Evolutionary conservation across 2,797 vertebrate species (phyloP), one percentile per base, ranked within the genome.

Genomic region (Pseudomugil tenellus): DNA sequence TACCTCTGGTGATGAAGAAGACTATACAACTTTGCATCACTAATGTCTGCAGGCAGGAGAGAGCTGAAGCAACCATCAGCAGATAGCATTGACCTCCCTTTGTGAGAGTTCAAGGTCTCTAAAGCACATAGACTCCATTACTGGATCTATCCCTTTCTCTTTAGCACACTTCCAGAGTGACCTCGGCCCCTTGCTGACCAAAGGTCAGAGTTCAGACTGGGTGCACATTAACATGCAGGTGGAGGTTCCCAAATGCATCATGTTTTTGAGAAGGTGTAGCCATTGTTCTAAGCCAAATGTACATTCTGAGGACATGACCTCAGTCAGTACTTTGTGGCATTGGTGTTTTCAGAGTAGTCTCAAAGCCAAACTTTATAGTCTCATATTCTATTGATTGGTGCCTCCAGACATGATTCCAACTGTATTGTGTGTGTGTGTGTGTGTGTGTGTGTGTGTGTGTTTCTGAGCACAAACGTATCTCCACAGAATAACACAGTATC

Each of bases 151-250:
- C 81, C 62, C 82, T 89, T 88, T 87, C 80, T 87, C 76, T 86
- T 92, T 84, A 90, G 81, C 80, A 74, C 71, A 77, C 72, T 80
- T 81, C 67, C 62, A 54, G 68, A 11, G 6, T 70, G 81, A 87
- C 83, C 88, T 74, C 63, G 72, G 68, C 39, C 73, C 61, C 28
- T 35, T 52, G 23, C 63, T 63, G 75, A 79, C 76, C 86, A 58
- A 70, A 53, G 84, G 86, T 90, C 79, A 63, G 58, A 80, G 91
- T 88, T 93, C 90, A 89, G 58, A 21, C 68, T 21, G 63, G 59
- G 85, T 84, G 7, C 89, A 89, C 76, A 89, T 91, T 91, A 91
- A 80, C 89, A 91, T 91, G 82, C 83, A 92, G 89, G 83, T 88
- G 86, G 61, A 80, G 26, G 49, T 31, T 70, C 46, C 6, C 29